Evolutionary conservation across 2,113 vertebrate genomes (phyloP), one percentile per base, ranked within the genome.

Genomic region (Zingel zingel): DNA sequence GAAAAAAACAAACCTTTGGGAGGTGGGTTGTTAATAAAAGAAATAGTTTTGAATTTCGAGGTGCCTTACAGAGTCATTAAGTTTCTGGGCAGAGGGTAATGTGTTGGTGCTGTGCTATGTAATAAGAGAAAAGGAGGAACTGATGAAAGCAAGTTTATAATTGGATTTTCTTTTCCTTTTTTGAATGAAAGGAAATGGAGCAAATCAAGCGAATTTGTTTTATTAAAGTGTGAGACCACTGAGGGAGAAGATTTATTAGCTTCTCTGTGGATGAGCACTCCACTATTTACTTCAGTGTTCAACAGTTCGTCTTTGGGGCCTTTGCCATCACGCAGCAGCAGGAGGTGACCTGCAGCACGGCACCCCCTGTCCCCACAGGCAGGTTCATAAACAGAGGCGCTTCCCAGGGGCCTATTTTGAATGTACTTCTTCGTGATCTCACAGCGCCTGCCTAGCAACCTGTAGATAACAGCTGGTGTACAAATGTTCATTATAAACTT

Each of bases 301-400:
- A 79, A 84, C 69, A 48, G 78, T 65, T 43, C 0, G 11, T 62
- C 79, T 85, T 75, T 88, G 77, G 77, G 79, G 23, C 30, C 18
- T 66, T 7, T 67, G 66, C 65, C 59, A 73, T 65, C 27, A 15
- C 23, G 13, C 62, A 56, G 58, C 87, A 79, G 75, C 74, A 68
- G 74, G 67, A 77, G 65, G 82, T 56, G 85, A 83, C 83, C 81
- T 51, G 27, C 2, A 0, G 19, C 18, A 65, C 25, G 51, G 64
- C 30, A 23, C 67, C 78, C 78, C 33, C 61, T 0, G 5, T 82
- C 56, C 30, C 65, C 30, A 69, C 19, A 8, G 65, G 54, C 85
- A 67, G 73, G 58, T 85, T 83, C 77, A 75, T 18, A 85, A 87
- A 86, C 84, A 88, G 39, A 75, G 66, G 54, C 18, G 2, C 62